Percentiles rank a stretch among this genome's conserved stretches.
These are phyloP conservation scores for Lamellibrachia luymesi DNA, from an alignment of 1,140 invertebrate genomes.

Conservation along the genomic window DNA sequence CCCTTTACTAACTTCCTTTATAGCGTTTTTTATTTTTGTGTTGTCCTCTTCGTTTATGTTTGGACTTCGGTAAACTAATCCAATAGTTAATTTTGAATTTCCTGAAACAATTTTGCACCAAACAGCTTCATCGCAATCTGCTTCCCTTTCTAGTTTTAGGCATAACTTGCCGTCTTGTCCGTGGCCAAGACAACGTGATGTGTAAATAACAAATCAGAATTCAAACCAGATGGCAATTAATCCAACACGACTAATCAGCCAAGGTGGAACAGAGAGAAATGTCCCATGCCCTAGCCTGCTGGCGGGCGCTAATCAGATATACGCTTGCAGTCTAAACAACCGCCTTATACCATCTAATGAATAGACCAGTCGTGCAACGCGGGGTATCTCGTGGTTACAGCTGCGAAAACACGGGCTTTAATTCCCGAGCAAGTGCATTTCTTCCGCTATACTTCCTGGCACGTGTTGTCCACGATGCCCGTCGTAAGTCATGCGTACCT, in stretches of 20 bases:
- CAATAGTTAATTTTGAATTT: no score
- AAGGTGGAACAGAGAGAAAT: not conserved
- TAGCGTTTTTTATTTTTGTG: no score
- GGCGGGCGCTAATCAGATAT: not conserved
- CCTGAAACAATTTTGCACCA: no score
- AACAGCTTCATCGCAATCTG: no score
- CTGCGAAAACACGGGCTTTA: not conserved
- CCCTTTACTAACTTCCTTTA: no score
- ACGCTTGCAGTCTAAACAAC: not conserved
- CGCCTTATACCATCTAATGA: not conserved
- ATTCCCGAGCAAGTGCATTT: not conserved
- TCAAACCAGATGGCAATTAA: slow-evolving; percentile 1
- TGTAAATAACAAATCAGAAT: not conserved
- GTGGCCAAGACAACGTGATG: not conserved
- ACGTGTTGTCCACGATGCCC: not conserved
- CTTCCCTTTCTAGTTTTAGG: no score
- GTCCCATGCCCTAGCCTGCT: not conserved
- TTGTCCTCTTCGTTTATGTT: no score
- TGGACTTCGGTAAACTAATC: no score
- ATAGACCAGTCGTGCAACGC: not conserved
- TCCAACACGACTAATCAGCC: not conserved
- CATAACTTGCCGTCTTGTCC: not conserved
- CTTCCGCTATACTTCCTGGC: not conserved
- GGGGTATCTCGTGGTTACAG: not conserved
- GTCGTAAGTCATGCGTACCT: not conserved